Percentiles rank a stretch among this genome's conserved stretches.
Evolutionary conservation across 2,113 vertebrate species (phyloP).

Genomic region (Cyphomyrus discorhynchus): DNA sequence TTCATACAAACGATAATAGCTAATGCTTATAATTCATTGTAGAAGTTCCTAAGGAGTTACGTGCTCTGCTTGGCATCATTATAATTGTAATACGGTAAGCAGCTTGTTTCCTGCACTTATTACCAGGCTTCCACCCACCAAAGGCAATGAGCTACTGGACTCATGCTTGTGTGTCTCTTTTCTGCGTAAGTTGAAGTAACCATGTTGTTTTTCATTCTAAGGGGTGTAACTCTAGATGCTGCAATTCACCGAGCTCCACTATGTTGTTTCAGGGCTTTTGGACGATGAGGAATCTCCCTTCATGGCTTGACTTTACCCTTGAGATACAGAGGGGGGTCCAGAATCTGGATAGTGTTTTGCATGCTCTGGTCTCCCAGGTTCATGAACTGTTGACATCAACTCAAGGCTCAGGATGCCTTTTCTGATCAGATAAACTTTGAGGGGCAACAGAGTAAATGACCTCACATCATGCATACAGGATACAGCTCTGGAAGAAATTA

Average conservation of each 20-base stretch:
- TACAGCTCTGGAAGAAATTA: not conserved
- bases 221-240: not conserved
- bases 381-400: not conserved
- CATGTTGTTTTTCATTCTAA: not conserved
- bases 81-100: not conserved
- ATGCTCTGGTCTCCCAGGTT: not conserved
- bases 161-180: not conserved
- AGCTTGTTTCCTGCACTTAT: not conserved
- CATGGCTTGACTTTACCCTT: not conserved
- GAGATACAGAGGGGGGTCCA: not conserved
- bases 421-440: not conserved
- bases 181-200: not conserved
- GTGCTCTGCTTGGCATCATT: not conserved
- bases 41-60: not conserved
- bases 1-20: not conserved
- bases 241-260: not conserved
- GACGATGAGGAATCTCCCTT: not conserved
- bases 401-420: not conserved
- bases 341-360: not conserved
- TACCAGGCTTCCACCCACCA: not conserved
- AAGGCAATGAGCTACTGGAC: not conserved
- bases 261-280: not conserved
- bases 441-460: not conserved
- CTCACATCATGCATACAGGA: not conserved
- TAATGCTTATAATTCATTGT: not conserved